phyloP scores from a whole-genome alignment of 2,113 vertebrate genomes.

The Dascyllus trimaculatus region DNA sequence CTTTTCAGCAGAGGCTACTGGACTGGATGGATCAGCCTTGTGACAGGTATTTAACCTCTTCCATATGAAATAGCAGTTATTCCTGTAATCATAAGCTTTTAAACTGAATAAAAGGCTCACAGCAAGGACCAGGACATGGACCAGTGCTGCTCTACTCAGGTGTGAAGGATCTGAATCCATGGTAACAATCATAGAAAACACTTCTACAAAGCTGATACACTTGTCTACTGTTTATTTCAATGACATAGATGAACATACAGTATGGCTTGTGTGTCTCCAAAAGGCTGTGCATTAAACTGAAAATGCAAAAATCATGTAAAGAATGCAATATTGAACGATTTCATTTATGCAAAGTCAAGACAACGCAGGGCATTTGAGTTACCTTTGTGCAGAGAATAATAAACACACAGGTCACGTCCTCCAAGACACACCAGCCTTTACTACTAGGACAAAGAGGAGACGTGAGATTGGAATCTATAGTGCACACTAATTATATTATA shows the following conservation, averaged over 20 bases:
- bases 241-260: background rate
- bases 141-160: too few species aligned
- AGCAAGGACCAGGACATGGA: too few species aligned
- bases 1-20: too few species aligned
- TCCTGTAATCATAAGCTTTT: too few species aligned
- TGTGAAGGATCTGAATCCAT: background rate
- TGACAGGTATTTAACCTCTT: too few species aligned
- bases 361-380: background rate
- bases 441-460: background rate
- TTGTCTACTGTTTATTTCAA: background rate
- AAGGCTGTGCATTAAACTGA: background rate
- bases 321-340: background rate
- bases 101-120: too few species aligned
- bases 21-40: too few species aligned
- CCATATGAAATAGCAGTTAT: too few species aligned
- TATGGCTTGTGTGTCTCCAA: background rate
- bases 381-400: slow-evolving; percentile 4
- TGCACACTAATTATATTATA: background rate
- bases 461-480: background rate
- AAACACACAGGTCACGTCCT: background rate
- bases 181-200: background rate
- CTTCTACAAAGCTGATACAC: too few species aligned
- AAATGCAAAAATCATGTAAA: background rate
- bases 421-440: background rate
- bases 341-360: slow-evolving; percentile 32